Evolutionary conservation across 2,888 invertebrate species (phyloP), one percentile per base, ranked within the genome.

Genomic region (Mythimna ferrago): DNA sequence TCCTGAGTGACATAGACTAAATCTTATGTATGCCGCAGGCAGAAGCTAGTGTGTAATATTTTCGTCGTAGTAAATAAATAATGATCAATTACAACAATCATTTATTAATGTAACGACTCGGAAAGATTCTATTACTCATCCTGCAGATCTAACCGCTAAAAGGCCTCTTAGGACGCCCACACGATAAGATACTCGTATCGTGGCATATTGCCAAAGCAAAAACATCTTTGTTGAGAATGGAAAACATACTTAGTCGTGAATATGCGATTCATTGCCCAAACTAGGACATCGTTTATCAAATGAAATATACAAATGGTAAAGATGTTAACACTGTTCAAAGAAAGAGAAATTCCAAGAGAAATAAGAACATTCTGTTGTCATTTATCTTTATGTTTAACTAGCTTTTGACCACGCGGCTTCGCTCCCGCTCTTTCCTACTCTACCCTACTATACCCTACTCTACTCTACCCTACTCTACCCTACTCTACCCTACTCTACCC

Each of bases 201-300:
- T 76, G 76, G 76, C 71, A 32, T 41, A 5, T 54, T 54, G 77
- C 76, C 76, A 76, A 48, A 60, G 64, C 63, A 48, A 54, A 58
- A 73, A 76, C 41, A 63, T 58, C 54, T 54, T 48, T 7, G 11
- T 53, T 32, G 21, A 54, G 32, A 53, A 53, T 9, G 57, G 6
- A 48, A 63, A 77, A 71, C 71, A 76, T 60, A 70, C 57, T 76
- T 76, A 38, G 53, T n/a, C 64, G 48, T 21, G 32, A 76, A 77
- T 64, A 58, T 54, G 21, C 77, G 38, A 53, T 71, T 71, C 53
- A 48, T 76, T 54, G 38, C 71, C 54, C 21, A 44, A 60, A 64
- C 71, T 19, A 38, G 21, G n/a, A 76, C 54, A 11, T 77, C 76
- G 58, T 76, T 71, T 64, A 77, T 77, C 76, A 76, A 64, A 76